Evolutionary conservation across 1,140 invertebrate genomes (phyloP).

Genomic region (Coboldia fuscipes): DNA sequence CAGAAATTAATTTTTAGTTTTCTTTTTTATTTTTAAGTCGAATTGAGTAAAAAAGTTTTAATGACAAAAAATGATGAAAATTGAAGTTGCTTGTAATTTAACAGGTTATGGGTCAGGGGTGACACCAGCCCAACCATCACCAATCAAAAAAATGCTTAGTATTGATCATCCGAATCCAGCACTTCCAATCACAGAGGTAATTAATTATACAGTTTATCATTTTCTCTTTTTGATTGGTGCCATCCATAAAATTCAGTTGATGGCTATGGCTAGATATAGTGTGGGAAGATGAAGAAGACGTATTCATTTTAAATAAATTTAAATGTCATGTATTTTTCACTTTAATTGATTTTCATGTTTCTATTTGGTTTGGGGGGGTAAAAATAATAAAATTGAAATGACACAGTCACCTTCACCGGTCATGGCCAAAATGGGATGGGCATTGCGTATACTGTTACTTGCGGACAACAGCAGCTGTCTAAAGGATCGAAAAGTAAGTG

Average conservation of each 20-base stretch:
- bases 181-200: constrained; percentile 34
- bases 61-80: not conserved
- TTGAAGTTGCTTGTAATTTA: constrained; percentile 5
- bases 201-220: no score
- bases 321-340: no score
- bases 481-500: constrained; percentile 28
- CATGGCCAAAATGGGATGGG: constrained; percentile 42
- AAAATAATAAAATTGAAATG: no score
- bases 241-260: not conserved
- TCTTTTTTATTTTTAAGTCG: not conserved
- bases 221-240: not conserved
- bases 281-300: not conserved
- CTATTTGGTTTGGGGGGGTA: no score
- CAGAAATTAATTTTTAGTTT: not conserved
- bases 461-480: constrained; percentile 34
- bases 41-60: not conserved
- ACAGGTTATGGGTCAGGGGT: constrained; percentile 27
- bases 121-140: constrained; percentile 18
- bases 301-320: not conserved
- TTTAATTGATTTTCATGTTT: no score
- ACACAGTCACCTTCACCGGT: constrained; percentile 37
- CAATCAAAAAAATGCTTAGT: constrained; percentile 26
- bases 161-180: constrained; percentile 35
- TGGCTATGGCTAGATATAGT: not conserved
- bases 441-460: constrained; percentile 43